Evolutionary conservation across 2,797 vertebrate genomes (phyloP), one percentile per base, ranked within the genome.

Genomic region (Enoplosus armatus): DNA sequence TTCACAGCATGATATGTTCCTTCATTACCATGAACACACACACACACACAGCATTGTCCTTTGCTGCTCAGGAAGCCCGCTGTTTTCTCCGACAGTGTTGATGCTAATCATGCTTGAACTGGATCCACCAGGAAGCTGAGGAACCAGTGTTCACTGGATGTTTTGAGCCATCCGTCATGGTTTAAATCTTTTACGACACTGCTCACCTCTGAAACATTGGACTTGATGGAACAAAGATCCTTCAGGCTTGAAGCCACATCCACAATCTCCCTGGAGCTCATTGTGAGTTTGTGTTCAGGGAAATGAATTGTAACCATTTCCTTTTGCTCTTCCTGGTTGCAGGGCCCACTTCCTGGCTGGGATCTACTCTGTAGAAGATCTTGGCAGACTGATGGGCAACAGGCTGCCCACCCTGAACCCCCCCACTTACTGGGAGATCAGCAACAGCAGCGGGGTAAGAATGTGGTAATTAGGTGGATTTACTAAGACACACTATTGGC

Each of bases 321-420:
- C 37, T 33, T 26, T 39, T 80, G 8, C 53, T 54, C 2, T 26
- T 62, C 16, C n/a, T 87, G 55, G 33, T 58, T 80, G 18, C 90
- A 99, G 98, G 85, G 94, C 95, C 16, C 98, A 98, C 90, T 90
- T 97, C 84, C 89, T 99, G 39, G 91, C 85, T 56, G 97, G 96
- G 0, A n/a, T 96, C 68, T 96, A 96, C 88, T 94, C 94, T 8
- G 66, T 90, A 62, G 96, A 97, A 66, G 94, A 97, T 29, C 92
- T 99, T 76, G 93, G 83, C 45, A 72, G 41, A 24, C 83, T 93
- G 2, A 64, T 92, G 4, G 94, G 95, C 37, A 84, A 87, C 81
- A 92, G 92, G 48, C 55, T 98, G 24, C 74, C 90, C 43, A 97
- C 98, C 14, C 83, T 98, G 58, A 93, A 93, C 79, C 90, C 94